phyloP scores from a whole-genome alignment of 30 jellyfish, hydroid and myxozoan species.

The Rhopilema esculentum region DNA sequence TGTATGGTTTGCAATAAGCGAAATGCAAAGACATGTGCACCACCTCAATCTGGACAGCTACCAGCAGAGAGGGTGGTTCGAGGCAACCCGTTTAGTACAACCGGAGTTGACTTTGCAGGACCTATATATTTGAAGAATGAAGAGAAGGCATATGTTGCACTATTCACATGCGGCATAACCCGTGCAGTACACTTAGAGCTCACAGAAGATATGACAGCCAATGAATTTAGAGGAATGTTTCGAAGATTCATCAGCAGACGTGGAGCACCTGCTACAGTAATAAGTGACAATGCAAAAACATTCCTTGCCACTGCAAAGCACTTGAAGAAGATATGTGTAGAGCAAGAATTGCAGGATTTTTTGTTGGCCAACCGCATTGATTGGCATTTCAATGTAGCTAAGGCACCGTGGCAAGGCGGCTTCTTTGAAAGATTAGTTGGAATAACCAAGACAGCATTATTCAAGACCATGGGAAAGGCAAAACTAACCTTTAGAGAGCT shows the following conservation, averaged over 20 bases:
- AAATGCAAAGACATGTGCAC: neutral
- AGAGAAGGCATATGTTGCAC: too few relatives aligned
- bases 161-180: conserved; percentile 26
- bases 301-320: conserved; percentile 38
- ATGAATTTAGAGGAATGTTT: conserved; percentile 17
- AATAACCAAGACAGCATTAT: conserved; percentile 33
- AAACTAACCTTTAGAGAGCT: conserved; percentile 32
- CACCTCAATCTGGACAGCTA: too few relatives aligned
- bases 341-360: conserved; percentile 31
- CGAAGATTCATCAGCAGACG: conserved; percentile 46
- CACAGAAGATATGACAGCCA: conserved; percentile 47
- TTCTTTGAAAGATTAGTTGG: conserved; percentile 36
- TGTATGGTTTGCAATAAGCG: conserved; percentile 6
- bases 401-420: conserved; percentile 21
- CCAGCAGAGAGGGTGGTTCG: too few relatives aligned
- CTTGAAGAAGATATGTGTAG: conserved; percentile 30
- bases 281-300: too few relatives aligned
- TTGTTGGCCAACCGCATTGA: conserved; percentile 29
- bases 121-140: too few relatives aligned
- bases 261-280: conserved; percentile 25
- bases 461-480: conserved; percentile 54
- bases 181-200: conserved; percentile 45
- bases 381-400: conserved; percentile 32
- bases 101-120: too few relatives aligned
- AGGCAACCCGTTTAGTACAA: too few relatives aligned